Evolutionary conservation across 1,140 invertebrate species (phyloP), one percentile per base, ranked within the genome.

Genomic region (Drosophila punjabiensis): DNA sequence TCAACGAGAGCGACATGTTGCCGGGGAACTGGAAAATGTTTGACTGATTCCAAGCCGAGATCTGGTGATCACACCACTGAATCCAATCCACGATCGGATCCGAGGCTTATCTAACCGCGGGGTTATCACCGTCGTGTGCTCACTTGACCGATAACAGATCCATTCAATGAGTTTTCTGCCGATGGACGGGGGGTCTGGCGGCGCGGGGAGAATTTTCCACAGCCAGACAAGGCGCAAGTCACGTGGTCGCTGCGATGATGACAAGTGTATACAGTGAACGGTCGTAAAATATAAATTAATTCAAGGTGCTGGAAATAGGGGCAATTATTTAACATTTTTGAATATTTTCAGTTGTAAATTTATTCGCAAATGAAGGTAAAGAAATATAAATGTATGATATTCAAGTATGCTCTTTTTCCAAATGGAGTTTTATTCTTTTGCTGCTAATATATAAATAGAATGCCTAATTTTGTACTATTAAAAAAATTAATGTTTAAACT

Each of bases 61-160:
- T 84, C 84, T 78, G 71, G 71, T 73, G 79, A 87, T 89, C 84
- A 89, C 76, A 88, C 81, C 84, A 87, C 66, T 58, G 24, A 59
- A 47, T 59, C 16, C 50, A 60, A 60, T 59, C 41, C 50, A 62
- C 10, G 41, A 37, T 50, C 30, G 37, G 7, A 48, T 52, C 61
- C 58, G 53, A 18, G 45, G 28, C 56, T 32, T 70, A 63, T 69
- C 76, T 24, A 56, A 5, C 63, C 11, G 33, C 48, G 41, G 55
- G 45, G 75, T 69, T 77, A 78, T 59, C 64, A 43, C 41, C 41
- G 43, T 37, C 16, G 43, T 20, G 37, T 30, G 37, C 16, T 48
- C 50, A 53, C 28, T 69, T 78, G 75, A 68, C 64, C 65, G 76
- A 78, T 78, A 78, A 78, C 48, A 55, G 59, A 64, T 78, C 30